phyloP scores from a whole-genome alignment of 2,888 invertebrate species.

The Liposcelis brunnea region DNA sequence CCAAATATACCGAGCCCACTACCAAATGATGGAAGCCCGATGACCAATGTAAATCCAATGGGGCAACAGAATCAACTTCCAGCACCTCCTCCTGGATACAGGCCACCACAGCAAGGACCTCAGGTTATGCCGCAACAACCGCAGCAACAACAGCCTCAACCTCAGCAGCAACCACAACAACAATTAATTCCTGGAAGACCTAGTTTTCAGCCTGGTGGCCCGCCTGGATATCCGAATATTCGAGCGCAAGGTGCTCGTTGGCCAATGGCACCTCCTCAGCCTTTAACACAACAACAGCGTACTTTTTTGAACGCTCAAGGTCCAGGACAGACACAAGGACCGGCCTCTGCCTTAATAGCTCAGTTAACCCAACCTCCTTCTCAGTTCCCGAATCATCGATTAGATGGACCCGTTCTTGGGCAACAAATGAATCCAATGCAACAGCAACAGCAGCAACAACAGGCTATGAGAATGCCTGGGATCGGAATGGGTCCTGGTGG shows the following conservation, averaged over 20 bases:
- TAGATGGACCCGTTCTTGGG: slow-evolving; percentile 21
- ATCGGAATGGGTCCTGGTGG: too few species aligned
- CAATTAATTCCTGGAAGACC: slow-evolving; percentile 9
- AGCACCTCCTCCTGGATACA: not conserved
- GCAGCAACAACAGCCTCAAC: slow-evolving; percentile 10
- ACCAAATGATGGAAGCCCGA: slow-evolving; percentile 23
- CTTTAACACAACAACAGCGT: slow-evolving; percentile 14
- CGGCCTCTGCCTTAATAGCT: slow-evolving; percentile 34
- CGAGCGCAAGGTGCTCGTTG: slow-evolving; percentile 12
- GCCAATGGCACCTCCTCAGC: slow-evolving; percentile 17
- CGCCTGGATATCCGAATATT: slow-evolving; percentile 10
- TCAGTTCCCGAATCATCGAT: slow-evolving; percentile 27
- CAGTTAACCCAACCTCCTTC: slow-evolving; percentile 39
- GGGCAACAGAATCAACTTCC: not conserved
- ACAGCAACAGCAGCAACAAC: slow-evolving; percentile 16
- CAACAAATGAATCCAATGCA: slow-evolving; percentile 15
- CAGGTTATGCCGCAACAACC: not conserved
- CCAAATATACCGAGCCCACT: slow-evolving; percentile 35
- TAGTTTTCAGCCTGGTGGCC: slow-evolving; percentile 12
- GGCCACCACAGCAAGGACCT: slow-evolving; percentile 7
- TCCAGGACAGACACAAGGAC: slow-evolving; percentile 20
- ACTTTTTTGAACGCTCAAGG: slow-evolving; percentile 7
- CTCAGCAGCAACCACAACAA: slow-evolving; percentile 12
- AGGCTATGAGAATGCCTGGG: slow-evolving; percentile 8
- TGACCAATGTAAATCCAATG: slow-evolving; percentile 5